Conservation (phyloP, 1,140 invertebrate genomes). For the Nasonia giraulti region DNA sequence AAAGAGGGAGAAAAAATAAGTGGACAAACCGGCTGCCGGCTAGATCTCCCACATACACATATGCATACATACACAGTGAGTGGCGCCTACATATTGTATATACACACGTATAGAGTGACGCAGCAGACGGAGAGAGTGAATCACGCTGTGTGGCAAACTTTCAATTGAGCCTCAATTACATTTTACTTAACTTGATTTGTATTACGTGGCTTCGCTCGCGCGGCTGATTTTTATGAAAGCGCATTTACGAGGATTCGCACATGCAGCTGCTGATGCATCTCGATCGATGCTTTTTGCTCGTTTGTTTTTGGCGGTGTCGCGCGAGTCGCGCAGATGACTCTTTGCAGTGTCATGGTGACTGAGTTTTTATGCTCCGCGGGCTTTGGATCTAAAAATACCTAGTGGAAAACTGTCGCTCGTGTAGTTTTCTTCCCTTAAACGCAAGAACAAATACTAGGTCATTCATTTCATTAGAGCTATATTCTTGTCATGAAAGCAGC, state of each 20-base stretch:
- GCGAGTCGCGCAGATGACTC: background rate
- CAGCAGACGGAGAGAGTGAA: slow-evolving; percentile 26
- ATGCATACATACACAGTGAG: background rate
- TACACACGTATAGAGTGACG: background rate
- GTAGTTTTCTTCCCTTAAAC: background rate
- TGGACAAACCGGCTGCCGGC: background rate
- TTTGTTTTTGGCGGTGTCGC: background rate
- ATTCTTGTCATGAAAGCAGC: no score
- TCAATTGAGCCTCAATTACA: slow-evolving; percentile 44
- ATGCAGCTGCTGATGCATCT: background rate
- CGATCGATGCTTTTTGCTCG: background rate
- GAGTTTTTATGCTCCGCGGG: no score
- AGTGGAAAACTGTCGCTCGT: background rate
- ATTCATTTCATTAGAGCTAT: no score
- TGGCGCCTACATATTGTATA: background rate
- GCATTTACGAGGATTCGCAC: slow-evolving; percentile 39
- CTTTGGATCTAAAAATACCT: no score
- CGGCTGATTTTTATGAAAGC: slow-evolving; percentile 9
- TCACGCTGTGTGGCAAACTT: slow-evolving; percentile 41
- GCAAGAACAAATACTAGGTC: no score
- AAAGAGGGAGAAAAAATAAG: slow-evolving; percentile 6
- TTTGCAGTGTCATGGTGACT: background rate
- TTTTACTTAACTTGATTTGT: slow-evolving; percentile 44
- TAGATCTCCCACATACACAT: background rate
- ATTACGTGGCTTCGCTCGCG: slow-evolving; percentile 38